Base-by-base conservation (phyloP, 2,113 vertebrate genomes). In the Tenebrosternarchus preto region DNA sequence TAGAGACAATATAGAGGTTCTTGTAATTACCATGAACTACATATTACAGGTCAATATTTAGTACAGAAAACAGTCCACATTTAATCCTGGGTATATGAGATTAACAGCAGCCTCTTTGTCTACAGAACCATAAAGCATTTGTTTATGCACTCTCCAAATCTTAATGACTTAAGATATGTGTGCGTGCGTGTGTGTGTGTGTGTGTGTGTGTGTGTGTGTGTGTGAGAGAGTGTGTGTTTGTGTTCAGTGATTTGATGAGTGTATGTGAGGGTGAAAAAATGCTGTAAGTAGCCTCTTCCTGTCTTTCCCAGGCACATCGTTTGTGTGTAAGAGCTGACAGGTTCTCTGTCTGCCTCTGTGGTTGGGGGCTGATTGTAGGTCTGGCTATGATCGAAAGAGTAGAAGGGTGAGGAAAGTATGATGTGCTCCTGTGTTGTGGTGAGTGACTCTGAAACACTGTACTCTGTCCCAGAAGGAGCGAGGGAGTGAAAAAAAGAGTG, bases 391-490 rank as follows among this genome's bases (percentile, higher is more conserved):
- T 20, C 11, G 19, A 39, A 19, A 36, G 72, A 22, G 43, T 39
- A 24, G 12, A 3, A 24, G 75, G 17, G 31, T 39, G 31, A 33
- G 53, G 46, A 53, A 59, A 43, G 53, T 66, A 70, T 78, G 66
- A 70, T 56, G 9, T 31, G 29, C 43, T 53, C 60, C 46, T 46
- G 55, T 67, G 75, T 67, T 25, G 20, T 43, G 63, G 20, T 12
- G 64, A 36, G 29, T 77, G 53, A 78, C 22, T 68, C 63, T 53
- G 29, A 68, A 77, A 57, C 76, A 43, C 76, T 78, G 55, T 59
- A 78, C 76, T 69, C 76, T 39, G 17, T 55, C 76, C 53, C 76
- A 78, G 64, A 78, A 70, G 76, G 76, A 78, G 76, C 76, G 66
- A 69, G 56, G 76, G 66, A 78, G 73, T 75, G 80, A 55, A 57